Evolutionary conservation across 2,797 vertebrate species (phyloP), one percentile per base, ranked within the genome.

Genomic region (Syngnathus acus): DNA sequence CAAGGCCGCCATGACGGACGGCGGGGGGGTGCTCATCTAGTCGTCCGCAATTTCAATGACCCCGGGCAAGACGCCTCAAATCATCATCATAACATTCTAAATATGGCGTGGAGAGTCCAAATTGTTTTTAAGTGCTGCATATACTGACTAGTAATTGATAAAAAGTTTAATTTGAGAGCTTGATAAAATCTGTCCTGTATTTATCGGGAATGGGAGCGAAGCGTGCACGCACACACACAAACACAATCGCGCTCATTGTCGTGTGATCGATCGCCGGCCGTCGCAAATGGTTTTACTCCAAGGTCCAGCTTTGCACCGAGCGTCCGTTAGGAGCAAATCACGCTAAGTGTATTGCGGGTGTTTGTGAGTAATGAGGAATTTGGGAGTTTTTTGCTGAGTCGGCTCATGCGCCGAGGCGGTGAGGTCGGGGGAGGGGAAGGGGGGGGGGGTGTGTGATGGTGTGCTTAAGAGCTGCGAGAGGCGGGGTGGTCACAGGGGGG

Each of bases 361-460:
- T 84, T 87, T 84, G 73, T 82, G 79, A 89, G 83, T 89, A 89
- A 90, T 87, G 80, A 88, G 78, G 83, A 90, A 87, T 88, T 88
- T 88, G 68, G 72, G 75, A 77, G 64, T 67, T 82, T 82, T 89
- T 83, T 72, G 86, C 88, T 88, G 89, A 91, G 77, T 76, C 64
- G 72, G 81, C 82, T 64, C 67, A 65, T 74, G 72, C 76, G 76
- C 72, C 78, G 58, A 26, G 62, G 47, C 9, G 47, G 47, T 9
- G 47, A 55, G 60, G 67, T n/a, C 23, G 0, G 1, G 37, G 61
- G 47, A 47, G 51, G 55, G n/a, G 10, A 13, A 6, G 13, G 37
- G 32, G 58, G 19, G n/a, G 9, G 60, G 45, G 9, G 51, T 63
- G 71, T 81, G 82, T 84, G 84, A 88, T 88, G 86, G 78, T 77